A percentile compares a stretch with the other conserved stretches of the same genome.
Evolutionary conservation across 2,888 invertebrate genomes (phyloP).

Genomic region (Caprella mutica): DNA sequence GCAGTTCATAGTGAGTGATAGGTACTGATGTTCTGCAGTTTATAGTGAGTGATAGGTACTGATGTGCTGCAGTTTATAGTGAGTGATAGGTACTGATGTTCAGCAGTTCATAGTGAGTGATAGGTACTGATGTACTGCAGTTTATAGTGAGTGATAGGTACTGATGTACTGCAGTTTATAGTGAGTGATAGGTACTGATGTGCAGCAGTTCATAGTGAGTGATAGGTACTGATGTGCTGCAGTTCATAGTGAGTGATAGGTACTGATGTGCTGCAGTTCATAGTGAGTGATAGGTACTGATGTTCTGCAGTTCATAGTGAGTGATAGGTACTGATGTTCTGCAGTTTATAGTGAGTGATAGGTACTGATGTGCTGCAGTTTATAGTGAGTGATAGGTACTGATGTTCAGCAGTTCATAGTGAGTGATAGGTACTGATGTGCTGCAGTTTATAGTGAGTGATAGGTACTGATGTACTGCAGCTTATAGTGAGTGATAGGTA

Average conservation of each 20-base stretch:
- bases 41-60: constrained; percentile 49
- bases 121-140: constrained; percentile 77
- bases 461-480: constrained; percentile 77
- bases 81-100: constrained; percentile 56
- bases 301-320: constrained; percentile 79
- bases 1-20: constrained; percentile 64
- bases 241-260: constrained; percentile 59
- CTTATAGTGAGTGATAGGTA: constrained; percentile 56
- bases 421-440: constrained; percentile 56
- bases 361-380: constrained; percentile 91
- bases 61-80: constrained; percentile 90
- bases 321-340: constrained; percentile 63
- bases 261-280: constrained; percentile 94
- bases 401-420: constrained; percentile 90
- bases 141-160: constrained; percentile 56
- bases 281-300: constrained; percentile 56
- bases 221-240: constrained; percentile 68
- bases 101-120: constrained; percentile 72
- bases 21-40: constrained; percentile 91
- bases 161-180: constrained; percentile 91
- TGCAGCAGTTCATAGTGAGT: constrained; percentile 78
- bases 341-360: constrained; percentile 64
- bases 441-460: constrained; percentile 72
- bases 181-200: constrained; percentile 56
- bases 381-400: constrained; percentile 49